Percentiles rank a stretch among this genome's conserved stretches.
Evolutionary conservation across 2,797 vertebrate species (phyloP).

Genomic region (Adelosebastes latens): DNA sequence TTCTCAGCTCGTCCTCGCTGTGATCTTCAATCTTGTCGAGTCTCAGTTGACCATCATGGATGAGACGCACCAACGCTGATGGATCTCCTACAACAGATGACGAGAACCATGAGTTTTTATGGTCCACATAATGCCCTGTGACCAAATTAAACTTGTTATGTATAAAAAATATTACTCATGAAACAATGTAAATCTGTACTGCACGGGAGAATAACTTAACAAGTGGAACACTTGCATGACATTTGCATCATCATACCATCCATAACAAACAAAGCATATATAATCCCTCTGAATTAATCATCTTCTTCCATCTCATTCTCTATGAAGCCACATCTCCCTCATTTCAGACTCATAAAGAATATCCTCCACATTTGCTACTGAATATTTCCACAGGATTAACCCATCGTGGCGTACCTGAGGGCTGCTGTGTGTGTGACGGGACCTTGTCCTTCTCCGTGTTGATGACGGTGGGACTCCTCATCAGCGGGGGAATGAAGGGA

Average conservation of each 20-base stretch:
- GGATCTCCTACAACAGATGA: slow-evolving; percentile 84
- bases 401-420: slow-evolving; percentile 79
- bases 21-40: slow-evolving; percentile 88
- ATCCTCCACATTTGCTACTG: background rate
- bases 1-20: slow-evolving; percentile 85
- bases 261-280: background rate
- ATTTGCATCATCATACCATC: background rate
- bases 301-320: background rate
- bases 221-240: background rate
- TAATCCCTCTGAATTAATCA: background rate
- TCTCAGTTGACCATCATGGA: slow-evolving; percentile 89
- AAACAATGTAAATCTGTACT: background rate
- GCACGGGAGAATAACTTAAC: background rate
- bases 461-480: slow-evolving; percentile 90
- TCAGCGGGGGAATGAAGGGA: slow-evolving; percentile 95
- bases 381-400: background rate
- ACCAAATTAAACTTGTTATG: background rate
- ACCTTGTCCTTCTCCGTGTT: slow-evolving; percentile 97
- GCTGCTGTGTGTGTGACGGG: slow-evolving; percentile 68
- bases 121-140: background rate
- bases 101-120: background rate
- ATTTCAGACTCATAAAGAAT: background rate
- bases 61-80: slow-evolving; percentile 88
- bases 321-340: background rate
- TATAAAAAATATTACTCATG: background rate